A percentile compares a stretch with the other conserved stretches of the same genome.
Conservation (phyloP, 2,113 vertebrate species). For the Carassius carassius region DNA sequence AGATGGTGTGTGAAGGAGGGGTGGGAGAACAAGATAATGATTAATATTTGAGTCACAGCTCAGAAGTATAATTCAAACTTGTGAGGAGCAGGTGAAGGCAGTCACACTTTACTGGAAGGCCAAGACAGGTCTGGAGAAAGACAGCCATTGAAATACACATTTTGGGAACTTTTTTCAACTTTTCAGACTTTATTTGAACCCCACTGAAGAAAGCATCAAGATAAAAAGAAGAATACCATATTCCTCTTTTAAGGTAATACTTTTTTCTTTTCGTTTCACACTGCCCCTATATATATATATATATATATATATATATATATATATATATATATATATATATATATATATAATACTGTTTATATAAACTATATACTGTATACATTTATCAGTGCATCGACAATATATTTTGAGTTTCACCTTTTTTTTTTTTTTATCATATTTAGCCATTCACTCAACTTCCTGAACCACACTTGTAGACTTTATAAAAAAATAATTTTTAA, state of each 20-base stretch:
- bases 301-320: no score
- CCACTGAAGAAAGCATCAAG: not conserved
- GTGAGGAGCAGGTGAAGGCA: not conserved
- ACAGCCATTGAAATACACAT: not conserved
- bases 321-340: no score
- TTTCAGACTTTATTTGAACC: not conserved
- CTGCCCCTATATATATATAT: not conserved
- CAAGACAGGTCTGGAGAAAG: not conserved
- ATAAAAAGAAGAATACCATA: not conserved
- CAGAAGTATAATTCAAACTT: not conserved
- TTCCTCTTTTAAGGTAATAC: not conserved
- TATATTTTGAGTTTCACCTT: not conserved
- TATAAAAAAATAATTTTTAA: no score
- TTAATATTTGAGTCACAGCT: slow-evolving; percentile 25
- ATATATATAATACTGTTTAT: no score
- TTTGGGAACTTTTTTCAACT: slow-evolving; percentile 4
- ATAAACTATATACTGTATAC: no score
- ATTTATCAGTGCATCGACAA: not conserved
- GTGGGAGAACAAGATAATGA: not conserved
- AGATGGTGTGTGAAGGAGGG: no score
- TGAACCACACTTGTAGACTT: no score
- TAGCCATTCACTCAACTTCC: not conserved
- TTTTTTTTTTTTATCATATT: not conserved
- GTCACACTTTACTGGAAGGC: not conserved
- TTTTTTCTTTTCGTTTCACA: not conserved